Percentiles rank a stretch among this genome's conserved stretches.
Evolutionary conservation across 2,797 vertebrate genomes (phyloP).

Genomic region (Typhlichthys eigenmanni): DNA sequence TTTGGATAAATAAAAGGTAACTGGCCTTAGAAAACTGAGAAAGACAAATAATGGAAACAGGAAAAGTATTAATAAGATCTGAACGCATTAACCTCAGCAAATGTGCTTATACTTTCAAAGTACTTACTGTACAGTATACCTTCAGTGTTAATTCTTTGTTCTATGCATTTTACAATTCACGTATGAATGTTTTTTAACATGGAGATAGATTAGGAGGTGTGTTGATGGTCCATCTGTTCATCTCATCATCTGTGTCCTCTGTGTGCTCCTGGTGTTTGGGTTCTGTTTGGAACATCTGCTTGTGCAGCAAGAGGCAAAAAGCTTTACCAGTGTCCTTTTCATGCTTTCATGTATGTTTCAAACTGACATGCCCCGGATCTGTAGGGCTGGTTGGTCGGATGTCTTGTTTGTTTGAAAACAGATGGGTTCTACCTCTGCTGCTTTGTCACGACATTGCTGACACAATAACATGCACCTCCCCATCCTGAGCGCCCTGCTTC

Average conservation of each 20-base stretch:
- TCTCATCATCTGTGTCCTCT: conserved; percentile 34
- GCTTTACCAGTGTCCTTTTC: conserved; percentile 32
- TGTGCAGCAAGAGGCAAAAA: conserved; percentile 19
- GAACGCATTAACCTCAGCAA: conserved; percentile 44
- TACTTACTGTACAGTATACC: conserved; percentile 41
- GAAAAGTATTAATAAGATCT: conserved; percentile 19
- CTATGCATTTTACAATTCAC: conserved; percentile 44
- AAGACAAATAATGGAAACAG: conserved; percentile 44
- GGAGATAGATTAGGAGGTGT: conserved; percentile 28
- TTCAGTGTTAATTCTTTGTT: conserved; percentile 32
- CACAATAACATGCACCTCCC: conserved; percentile 9
- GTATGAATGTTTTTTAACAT: conserved; percentile 5
- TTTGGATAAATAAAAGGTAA: no score
- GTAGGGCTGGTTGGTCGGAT: conserved; percentile 36
- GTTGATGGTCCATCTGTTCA: conserved; percentile 41
- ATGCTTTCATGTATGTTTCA: conserved; percentile 25
- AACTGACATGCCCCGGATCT: conserved; percentile 30
- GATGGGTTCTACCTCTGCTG: conserved; percentile 57
- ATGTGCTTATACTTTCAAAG: conserved; percentile 46
- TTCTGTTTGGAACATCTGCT: conserved; percentile 31
- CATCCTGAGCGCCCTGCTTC: conserved; percentile 11
- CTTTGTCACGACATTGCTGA: conserved; percentile 31
- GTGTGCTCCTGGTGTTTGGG: conserved; percentile 29
- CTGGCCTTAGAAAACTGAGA: not conserved
- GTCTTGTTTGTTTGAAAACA: conserved; percentile 42